Percentiles rank a stretch among this genome's conserved stretches.
phyloP scores from a whole-genome alignment of 2,797 vertebrate species.

The Tokudaia tokunoshimensis region DNA sequence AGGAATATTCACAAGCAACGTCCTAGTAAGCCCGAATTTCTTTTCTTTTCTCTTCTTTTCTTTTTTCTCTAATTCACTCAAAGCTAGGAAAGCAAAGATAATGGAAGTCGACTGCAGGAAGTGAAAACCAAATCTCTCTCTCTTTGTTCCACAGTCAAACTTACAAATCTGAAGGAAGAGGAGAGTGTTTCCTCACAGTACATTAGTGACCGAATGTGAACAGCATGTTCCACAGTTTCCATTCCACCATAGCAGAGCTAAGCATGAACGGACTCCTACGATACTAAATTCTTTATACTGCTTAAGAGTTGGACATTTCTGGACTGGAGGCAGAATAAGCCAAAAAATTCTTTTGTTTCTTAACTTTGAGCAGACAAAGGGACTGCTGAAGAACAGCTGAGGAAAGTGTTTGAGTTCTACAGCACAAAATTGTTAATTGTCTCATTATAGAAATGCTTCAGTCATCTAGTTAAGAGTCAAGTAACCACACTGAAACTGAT shows the following conservation, averaged over 20 bases:
- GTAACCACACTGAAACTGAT: conserved; percentile 20
- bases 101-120: not conserved
- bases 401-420: conserved; percentile 55
- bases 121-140: not conserved
- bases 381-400: conserved; percentile 69
- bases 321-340: not conserved
- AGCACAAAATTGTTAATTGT: conserved; percentile 41
- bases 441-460: conserved; percentile 61
- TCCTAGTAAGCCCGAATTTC: not conserved
- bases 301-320: conserved; percentile 56
- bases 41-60: not conserved
- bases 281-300: conserved; percentile 51
- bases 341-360: conserved; percentile 60
- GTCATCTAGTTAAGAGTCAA: conserved; percentile 57
- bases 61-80: not conserved
- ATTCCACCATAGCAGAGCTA: conserved; percentile 45
- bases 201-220: conserved; percentile 48
- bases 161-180: conserved; percentile 19
- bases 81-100: conserved; percentile 33
- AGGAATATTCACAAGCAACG: conserved; percentile 40
- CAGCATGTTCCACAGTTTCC: not conserved
- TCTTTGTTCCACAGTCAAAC: conserved; percentile 13
- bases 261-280: not conserved
- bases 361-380: conserved; percentile 65
- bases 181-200: conserved; percentile 35